Evolutionary conservation across 2,888 invertebrate genomes (phyloP).

Genomic region (Sarcophaga caerulescens): DNA sequence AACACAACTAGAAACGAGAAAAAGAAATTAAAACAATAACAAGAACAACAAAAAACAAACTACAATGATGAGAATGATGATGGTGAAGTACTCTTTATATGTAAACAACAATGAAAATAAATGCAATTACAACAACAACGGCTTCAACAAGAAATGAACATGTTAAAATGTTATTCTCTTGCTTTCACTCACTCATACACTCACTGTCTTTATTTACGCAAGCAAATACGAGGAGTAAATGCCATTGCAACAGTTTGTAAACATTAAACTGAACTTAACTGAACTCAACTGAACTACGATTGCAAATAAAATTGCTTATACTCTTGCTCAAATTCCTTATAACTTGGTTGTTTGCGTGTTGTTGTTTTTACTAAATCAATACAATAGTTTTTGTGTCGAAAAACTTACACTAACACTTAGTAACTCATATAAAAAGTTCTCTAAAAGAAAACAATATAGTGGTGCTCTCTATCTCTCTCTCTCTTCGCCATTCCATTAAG

Average conservation of each 20-base stretch:
- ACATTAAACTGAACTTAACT: background rate
- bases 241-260: conserved; percentile 50
- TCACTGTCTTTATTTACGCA: background rate
- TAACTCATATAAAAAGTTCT: too few species aligned
- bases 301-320: background rate
- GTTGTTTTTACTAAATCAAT: conserved; percentile 10
- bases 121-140: conserved; percentile 8
- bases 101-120: conserved; percentile 2
- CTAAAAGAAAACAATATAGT: too few species aligned
- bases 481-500: background rate
- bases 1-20: conserved; percentile 7
- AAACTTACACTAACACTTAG: background rate
- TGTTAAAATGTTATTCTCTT: background rate
- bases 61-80: background rate
- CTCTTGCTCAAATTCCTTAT: background rate
- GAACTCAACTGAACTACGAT: background rate
- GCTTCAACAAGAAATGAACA: background rate
- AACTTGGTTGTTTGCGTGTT: background rate
- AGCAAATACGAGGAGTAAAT: background rate
- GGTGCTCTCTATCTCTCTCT: background rate
- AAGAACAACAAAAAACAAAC: background rate
- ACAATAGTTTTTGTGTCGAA: background rate
- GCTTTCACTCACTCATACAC: too few species aligned
- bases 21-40: background rate
- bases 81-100: conserved; percentile 18